These are phyloP conservation scores for Bilobella aurantiaca DNA, from an alignment of 1,140 invertebrate genomes.

Conservation along the genomic window DNA sequence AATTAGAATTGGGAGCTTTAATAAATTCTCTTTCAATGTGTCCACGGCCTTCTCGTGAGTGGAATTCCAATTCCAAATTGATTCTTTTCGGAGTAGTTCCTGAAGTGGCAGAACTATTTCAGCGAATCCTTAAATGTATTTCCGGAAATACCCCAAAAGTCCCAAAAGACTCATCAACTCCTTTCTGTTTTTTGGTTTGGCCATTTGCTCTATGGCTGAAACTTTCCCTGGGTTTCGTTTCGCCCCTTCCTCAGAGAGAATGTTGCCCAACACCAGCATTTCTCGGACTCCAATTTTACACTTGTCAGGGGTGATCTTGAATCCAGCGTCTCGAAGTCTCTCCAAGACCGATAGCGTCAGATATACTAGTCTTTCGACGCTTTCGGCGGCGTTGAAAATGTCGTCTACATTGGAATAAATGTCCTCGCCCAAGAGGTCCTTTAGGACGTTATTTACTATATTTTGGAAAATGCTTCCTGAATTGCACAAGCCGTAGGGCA, in stretches of 20 bases:
- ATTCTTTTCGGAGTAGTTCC: neutral
- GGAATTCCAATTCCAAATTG: neutral
- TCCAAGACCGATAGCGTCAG: neutral
- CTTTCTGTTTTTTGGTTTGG: neutral
- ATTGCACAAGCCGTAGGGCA: constrained; percentile 39
- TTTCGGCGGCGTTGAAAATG: neutral
- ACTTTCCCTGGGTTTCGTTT: constrained; percentile 4
- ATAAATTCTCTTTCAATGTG: neutral
- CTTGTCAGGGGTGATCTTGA: constrained; percentile 20
- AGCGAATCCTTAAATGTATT: neutral
- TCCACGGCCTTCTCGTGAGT: neutral
- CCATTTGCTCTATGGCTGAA: constrained; percentile 6
- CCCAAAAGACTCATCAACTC: neutral
- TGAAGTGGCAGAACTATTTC: neutral
- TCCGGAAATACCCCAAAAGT: neutral
- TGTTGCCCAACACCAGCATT: constrained; percentile 17
- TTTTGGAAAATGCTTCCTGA: constrained; percentile 38
- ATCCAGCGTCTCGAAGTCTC: constrained; percentile 7
- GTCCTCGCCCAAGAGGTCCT: constrained; percentile 21
- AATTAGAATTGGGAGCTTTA: neutral
- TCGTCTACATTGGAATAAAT: constrained; percentile 20
- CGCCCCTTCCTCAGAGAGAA: constrained; percentile 3
- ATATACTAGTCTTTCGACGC: neutral
- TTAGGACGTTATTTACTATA: constrained; percentile 38
- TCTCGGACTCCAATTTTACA: constrained; percentile 6